phyloP scores from a whole-genome alignment of 2,888 invertebrate species.

The Autographa gamma region DNA sequence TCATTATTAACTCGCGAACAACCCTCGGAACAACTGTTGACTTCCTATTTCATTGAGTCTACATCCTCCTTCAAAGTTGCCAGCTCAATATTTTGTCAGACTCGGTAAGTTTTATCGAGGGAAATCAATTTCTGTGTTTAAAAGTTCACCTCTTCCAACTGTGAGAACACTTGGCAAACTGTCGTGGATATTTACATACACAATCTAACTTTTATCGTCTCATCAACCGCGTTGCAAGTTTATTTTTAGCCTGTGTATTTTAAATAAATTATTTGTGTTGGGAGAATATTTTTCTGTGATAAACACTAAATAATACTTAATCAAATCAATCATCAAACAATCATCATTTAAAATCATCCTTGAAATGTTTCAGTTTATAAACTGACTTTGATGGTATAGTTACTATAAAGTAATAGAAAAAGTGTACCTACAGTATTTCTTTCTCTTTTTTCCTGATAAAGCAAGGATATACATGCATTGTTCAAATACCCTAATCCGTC shows the following conservation, averaged over 20 bases:
- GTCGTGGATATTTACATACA: constrained; percentile 78
- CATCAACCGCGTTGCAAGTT: constrained; percentile 7
- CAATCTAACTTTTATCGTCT: constrained; percentile 75
- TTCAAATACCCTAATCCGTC: background rate
- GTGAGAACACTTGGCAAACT: constrained; percentile 65
- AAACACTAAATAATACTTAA: background rate
- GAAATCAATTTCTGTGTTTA: constrained; percentile 64
- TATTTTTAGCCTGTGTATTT: background rate
- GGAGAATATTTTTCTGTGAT: background rate
- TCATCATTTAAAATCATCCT: too few relatives aligned
- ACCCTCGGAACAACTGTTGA: background rate
- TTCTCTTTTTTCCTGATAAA: too few relatives aligned
- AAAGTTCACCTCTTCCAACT: constrained; percentile 62
- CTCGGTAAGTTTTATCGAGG: constrained; percentile 42
- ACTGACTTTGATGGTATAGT: too few relatives aligned
- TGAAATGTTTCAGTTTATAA: too few relatives aligned
- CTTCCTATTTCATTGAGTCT: constrained; percentile 3
- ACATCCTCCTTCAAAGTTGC: constrained; percentile 24
- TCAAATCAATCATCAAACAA: too few relatives aligned
- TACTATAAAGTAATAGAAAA: too few relatives aligned
- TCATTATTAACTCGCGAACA: constrained; percentile 1
- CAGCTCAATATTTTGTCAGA: constrained; percentile 39
- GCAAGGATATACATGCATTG: too few relatives aligned
- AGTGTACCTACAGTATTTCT: too few relatives aligned
- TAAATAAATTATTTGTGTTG: background rate